Percentiles rank a stretch among this genome's conserved stretches.
Evolutionary conservation across 2,888 invertebrate genomes (phyloP).

Genomic region (Pseudoips prasinana): DNA sequence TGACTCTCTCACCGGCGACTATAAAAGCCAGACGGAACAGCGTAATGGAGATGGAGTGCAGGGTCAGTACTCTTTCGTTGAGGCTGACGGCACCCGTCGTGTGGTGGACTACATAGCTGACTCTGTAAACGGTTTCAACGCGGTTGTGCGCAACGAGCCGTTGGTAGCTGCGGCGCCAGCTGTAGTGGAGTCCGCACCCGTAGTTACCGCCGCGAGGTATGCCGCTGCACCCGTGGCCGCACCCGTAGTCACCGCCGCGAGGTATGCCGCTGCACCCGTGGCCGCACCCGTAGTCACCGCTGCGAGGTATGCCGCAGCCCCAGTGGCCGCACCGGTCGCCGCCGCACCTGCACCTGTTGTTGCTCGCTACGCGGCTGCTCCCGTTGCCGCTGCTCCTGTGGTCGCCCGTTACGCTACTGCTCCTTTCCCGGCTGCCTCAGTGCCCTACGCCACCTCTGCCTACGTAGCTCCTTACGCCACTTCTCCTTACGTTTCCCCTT

Average conservation of each 20-base stretch:
- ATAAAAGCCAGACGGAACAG: constrained; percentile 73
- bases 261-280: constrained; percentile 38
- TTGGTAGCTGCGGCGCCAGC: constrained; percentile 56
- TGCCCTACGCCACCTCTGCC: constrained; percentile 18
- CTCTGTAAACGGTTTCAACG: constrained; percentile 68
- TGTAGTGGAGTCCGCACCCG: constrained; percentile 46
- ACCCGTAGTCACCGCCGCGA: constrained; percentile 21
- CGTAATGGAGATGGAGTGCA: constrained; percentile 80
- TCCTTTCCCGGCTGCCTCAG: constrained; percentile 23
- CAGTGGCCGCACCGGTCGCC: constrained; percentile 48
- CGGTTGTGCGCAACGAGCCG: constrained; percentile 67
- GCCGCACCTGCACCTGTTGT: constrained; percentile 70
- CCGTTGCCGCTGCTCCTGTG: constrained; percentile 31
- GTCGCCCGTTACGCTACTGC: constrained; percentile 28
- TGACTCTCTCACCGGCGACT: constrained; percentile 71
- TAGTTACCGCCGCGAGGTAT: constrained; percentile 62
- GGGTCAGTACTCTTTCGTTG: constrained; percentile 68
- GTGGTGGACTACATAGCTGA: constrained; percentile 68
- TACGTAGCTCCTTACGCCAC: constrained; percentile 33
- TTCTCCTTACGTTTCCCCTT: constrained; percentile 21
- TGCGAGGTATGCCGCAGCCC: constrained; percentile 32
- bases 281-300: constrained; percentile 39
- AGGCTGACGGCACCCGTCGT: constrained; percentile 68
- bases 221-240: constrained; percentile 39
- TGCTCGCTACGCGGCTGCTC: constrained; percentile 33